phyloP scores from a whole-genome alignment of 2,113 vertebrate genomes.

The Colinus virginianus region DNA sequence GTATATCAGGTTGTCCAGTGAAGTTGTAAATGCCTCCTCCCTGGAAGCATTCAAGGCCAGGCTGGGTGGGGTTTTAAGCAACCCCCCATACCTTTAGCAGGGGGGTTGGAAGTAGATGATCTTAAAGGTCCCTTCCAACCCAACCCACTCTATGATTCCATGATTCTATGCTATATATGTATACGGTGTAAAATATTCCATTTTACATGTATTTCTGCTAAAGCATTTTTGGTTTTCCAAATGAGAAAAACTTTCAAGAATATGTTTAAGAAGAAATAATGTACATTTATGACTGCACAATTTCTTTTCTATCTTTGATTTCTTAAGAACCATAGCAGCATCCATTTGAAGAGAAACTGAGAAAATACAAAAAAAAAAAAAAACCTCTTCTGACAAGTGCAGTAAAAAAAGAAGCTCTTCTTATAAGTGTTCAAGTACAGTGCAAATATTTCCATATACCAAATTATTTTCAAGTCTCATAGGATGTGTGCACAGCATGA shows the following conservation, averaged over 20 bases:
- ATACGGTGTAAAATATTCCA: background rate
- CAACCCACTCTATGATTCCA: no score
- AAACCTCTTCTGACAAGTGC: background rate
- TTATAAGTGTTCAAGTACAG: background rate
- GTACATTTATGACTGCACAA: background rate
- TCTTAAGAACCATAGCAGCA: background rate
- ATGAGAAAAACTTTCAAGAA: background rate
- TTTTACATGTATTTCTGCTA: background rate
- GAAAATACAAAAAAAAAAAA: background rate
- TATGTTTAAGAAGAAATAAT: background rate
- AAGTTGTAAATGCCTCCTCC: no score
- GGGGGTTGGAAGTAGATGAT: no score
- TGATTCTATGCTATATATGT: no score
- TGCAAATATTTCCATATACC: background rate
- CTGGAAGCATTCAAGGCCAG: no score
- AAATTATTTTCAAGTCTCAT: background rate
- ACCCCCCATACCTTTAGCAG: no score
- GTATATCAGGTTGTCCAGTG: no score
- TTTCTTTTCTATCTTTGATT: background rate
- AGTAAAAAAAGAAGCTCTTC: background rate
- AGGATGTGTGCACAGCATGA: accelerated
- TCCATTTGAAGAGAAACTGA: background rate
- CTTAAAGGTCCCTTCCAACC: no score
- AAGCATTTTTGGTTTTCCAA: background rate
- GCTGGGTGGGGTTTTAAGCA: no score